A percentile compares a stretch with the other conserved stretches of the same genome.
Evolutionary conservation across 2,888 invertebrate genomes (phyloP).

Genomic region (Dendrolimus pini): DNA sequence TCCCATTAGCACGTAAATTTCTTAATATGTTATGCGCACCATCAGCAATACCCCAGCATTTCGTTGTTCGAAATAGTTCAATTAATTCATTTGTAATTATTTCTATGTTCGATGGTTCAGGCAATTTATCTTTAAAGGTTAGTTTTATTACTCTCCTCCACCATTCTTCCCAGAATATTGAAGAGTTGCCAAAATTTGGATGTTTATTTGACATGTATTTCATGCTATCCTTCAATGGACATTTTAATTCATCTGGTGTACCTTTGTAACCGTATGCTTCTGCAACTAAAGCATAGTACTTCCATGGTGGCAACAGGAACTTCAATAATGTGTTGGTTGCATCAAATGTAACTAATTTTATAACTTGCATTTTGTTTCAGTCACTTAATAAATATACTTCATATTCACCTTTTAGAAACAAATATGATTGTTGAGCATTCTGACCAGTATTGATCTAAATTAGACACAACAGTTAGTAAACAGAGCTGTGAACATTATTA

Average conservation of each 20-base stretch:
- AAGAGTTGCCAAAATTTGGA: conserved; percentile 87
- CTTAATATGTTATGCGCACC: conserved; percentile 81
- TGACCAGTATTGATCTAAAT: too few relatives aligned
- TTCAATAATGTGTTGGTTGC: conserved; percentile 90
- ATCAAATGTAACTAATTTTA: conserved; percentile 89
- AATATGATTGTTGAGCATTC: too few relatives aligned
- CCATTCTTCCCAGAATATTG: conserved; percentile 88
- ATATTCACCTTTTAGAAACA: too few relatives aligned
- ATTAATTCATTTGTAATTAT: conserved; percentile 78
- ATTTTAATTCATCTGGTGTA: conserved; percentile 64
- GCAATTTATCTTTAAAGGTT: conserved; percentile 77
- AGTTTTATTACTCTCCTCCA: conserved; percentile 83
- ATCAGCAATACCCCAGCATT: conserved; percentile 83
- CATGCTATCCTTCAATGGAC: conserved; percentile 82
- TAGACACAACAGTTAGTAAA: too few relatives aligned
- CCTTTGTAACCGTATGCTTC: conserved; percentile 80
- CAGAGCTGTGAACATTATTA: too few relatives aligned
- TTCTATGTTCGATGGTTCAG: conserved; percentile 28
- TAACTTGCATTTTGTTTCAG: conserved; percentile 34
- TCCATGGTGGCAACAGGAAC: conserved; percentile 82
- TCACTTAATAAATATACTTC: too few relatives aligned
- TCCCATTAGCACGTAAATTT: conserved; percentile 62
- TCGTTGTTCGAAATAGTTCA: conserved; percentile 81
- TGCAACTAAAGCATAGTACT: conserved; percentile 85
- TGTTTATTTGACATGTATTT: conserved; percentile 79